Base-by-base conservation (phyloP, 2,797 vertebrate genomes). In the Spondyliosoma cantharus region DNA sequence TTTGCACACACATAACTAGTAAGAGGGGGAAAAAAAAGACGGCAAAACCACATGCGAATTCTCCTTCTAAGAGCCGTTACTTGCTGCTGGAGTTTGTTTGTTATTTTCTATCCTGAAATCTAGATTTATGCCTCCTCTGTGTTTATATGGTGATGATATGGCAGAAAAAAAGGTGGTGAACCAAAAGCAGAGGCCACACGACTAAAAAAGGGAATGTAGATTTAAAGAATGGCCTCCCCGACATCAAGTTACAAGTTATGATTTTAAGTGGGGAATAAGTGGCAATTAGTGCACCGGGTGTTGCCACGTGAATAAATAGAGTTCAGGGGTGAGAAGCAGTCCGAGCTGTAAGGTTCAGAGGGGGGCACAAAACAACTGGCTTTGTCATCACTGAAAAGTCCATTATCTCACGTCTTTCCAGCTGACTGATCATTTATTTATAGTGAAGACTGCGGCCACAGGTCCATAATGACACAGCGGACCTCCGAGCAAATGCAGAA, bases 1-100 rank as follows among this genome's bases (percentile, higher is more conserved):
- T 93, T 92, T 93, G 81, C 86, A 91, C 86, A 90, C 87, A 92
- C 86, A 90, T 86, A 87, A 87, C 64, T 67, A 68, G 29, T 69
- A 77, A 72, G 58, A 48, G 32, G 32, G 32, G 32, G 4, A 12
- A 78, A 5, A 37, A 78, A 3, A 7, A 68, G 14, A 3, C 60
- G 54, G 71, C 3, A 77, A 58, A 86, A 64, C 61, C 76, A 63
- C 72, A 53, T 8, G 29, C 14, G 73, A 87, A 79, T 78, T 85
- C 70, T 76, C 22, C 57, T 66, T 81, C 69, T 25, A 62, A 32
- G 76, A 78, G 58, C 49, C 17, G 14, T 57, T 29, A 45, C 50
- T 81, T 1, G 19, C 80, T 70, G 71, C 63, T 29, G 14, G 75
- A 79, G 68, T 58, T 7, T 11, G 24, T 78, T 73, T 58, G n/a